Evolutionary conservation across 2,888 invertebrate species (phyloP), one percentile per base, ranked within the genome.

Genomic region (Drosophila meridionalis): DNA sequence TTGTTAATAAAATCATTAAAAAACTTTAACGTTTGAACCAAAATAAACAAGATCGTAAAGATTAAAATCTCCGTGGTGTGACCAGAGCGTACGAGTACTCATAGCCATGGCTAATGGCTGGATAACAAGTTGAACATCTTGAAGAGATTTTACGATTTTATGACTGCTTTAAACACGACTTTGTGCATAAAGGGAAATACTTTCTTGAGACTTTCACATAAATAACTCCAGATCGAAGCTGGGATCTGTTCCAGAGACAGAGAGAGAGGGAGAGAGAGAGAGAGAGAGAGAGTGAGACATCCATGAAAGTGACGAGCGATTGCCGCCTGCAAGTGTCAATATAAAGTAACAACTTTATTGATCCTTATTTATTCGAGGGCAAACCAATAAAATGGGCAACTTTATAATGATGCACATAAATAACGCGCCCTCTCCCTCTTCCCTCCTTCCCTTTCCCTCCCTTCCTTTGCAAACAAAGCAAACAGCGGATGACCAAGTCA

Each of bases 271-370:
- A 42, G 32, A n/a, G 6, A 2, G 38, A 28, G 40, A 38, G 56
- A 28, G 38, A 8, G 55, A 20, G 36, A 5, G 38, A 8, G 20
- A 32, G 66, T 57, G 64, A 9, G 20, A 50, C 32, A 36, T 12
- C 1, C 32, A 20, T 7, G 71, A 74, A 75, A 68, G 84, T 84
- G 91, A 91, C 91, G 90, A 88, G 89, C 89, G 87, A 88, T 90
- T 90, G 89, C 90, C 80, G 91, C 85, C 85, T 90, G 88, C 80
- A 76, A 88, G 87, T 92, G 92, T 92, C 92, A 91, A 90, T 92
- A 92, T 92, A 92, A 92, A 92, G 82, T 93, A 93, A 92, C 92
- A 92, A 93, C 93, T 92, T 92, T 92, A 92, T 92, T 92, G 92
- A 88, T 82, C 83, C 90, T 92, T 92, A 92, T 92, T 92, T 92